These are phyloP conservation scores for Kryphioiulus occultus DNA, from an alignment of 2,888 invertebrate genomes.

Conservation along the genomic window DNA sequence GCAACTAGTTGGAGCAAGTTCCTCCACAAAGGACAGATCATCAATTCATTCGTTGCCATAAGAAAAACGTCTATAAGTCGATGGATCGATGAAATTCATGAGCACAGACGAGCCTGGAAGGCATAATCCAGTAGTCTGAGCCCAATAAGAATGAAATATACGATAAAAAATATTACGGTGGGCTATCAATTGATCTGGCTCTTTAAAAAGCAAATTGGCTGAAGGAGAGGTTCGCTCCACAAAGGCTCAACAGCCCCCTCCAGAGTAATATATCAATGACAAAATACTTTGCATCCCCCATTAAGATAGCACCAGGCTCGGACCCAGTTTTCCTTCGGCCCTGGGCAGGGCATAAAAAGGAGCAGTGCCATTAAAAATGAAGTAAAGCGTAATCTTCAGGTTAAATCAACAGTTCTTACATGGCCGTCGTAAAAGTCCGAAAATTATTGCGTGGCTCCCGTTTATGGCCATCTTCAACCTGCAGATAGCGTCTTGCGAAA, in stretches of 20 bases:
- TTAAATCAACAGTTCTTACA: constrained; percentile 23
- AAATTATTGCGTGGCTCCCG: background rate
- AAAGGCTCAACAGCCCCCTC: background rate
- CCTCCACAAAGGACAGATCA: background rate
- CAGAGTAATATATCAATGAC: constrained; percentile 15
- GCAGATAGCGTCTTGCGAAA: background rate
- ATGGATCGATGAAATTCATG: constrained; percentile 23
- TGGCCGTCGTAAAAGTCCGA: constrained; percentile 12
- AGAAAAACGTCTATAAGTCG: constrained; percentile 23
- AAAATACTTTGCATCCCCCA: constrained; percentile 9
- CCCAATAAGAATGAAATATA: constrained; percentile 8
- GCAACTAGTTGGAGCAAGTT: background rate
- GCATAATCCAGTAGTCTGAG: background rate
- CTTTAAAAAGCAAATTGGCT: constrained; percentile 23
- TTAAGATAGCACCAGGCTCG: background rate
- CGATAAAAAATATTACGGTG: background rate
- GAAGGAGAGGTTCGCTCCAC: constrained; percentile 1
- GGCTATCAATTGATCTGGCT: background rate
- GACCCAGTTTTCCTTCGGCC: background rate
- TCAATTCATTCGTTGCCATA: background rate
- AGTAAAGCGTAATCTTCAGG: constrained; percentile 13
- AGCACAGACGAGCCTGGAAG: background rate
- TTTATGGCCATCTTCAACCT: constrained; percentile 10
- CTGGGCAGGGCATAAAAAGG: background rate
- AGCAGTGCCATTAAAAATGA: background rate